Evolutionary conservation across 2,888 invertebrate genomes (phyloP), one percentile per base, ranked within the genome.

Genomic region (Hemithea aestivaria): DNA sequence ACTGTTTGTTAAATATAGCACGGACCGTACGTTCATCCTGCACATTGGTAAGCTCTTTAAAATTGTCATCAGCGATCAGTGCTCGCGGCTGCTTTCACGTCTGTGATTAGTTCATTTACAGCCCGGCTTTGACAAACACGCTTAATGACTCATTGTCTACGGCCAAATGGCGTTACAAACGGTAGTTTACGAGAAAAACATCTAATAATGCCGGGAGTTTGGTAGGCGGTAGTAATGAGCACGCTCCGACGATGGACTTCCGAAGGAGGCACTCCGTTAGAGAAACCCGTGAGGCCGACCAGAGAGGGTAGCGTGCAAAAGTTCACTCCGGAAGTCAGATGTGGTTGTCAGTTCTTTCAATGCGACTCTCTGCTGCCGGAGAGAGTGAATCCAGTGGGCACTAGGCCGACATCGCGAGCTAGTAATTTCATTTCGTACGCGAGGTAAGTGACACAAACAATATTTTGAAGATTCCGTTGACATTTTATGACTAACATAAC

Each of bases 261-360:
- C 55, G 92, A 92, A 75, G 92, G 92, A 58, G 89, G 90, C 37
- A 76, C 89, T 66, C 90, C 90, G 40, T 73, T 89, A 62, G 88
- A 89, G 60, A 90, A 89, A 65, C 88, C 89, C 48, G 88, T 91
- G 62, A 89, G 91, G 67, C 91, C 92, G 37, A 92, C 93, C 45
- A 89, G 93, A 62, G 91, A 90, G 69, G 91, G 92, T 67, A 91
- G 92, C 69, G 91, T 92, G 51, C 90, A 92, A 59, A 90, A 92
- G 56, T 90, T 89, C 57, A 91, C 94, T 43, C 89, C 93, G 65
- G 95, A 95, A 73, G 94, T 95, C 46, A 91, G 95, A 57, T 95
- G 95, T 79, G 95, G 89, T 54, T 95, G 95, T 84, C 95, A 95
- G 84, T 95, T 91, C 82, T 95, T 91, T 80, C 92, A 94, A 87